phyloP scores from a whole-genome alignment of 2,888 invertebrate species.

The Napeogenes inachia region DNA sequence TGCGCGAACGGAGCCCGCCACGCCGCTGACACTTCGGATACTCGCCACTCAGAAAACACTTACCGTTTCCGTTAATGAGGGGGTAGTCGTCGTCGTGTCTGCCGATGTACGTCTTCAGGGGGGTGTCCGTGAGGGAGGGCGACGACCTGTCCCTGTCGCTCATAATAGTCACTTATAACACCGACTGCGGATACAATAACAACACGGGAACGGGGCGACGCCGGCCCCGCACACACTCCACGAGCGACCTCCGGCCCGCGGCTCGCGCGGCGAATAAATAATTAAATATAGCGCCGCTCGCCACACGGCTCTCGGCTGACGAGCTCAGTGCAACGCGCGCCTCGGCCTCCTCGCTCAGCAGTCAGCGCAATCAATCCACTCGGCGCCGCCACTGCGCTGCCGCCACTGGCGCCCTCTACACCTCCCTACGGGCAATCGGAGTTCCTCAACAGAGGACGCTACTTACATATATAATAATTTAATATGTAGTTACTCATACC shows the following conservation, averaged over 20 bases:
- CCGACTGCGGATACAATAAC: slow-evolving; percentile 52
- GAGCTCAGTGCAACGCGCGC: slow-evolving; percentile 32
- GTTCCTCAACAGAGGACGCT: slow-evolving; percentile 30
- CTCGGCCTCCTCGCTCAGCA: slow-evolving; percentile 34
- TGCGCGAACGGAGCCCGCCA: slow-evolving; percentile 32
- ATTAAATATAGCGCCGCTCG: slow-evolving; percentile 37
- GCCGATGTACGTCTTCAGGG: slow-evolving; percentile 90
- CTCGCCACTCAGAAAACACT: slow-evolving; percentile 47
- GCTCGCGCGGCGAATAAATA: slow-evolving; percentile 74
- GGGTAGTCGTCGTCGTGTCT: slow-evolving; percentile 89
- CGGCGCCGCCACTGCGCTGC: slow-evolving; percentile 25
- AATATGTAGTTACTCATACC: too few species aligned
- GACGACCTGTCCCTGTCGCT: slow-evolving; percentile 93
- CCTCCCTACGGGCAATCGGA: neutral
- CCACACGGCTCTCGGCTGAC: slow-evolving; percentile 34
- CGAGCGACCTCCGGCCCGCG: slow-evolving; percentile 76
- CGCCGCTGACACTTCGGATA: slow-evolving; percentile 35
- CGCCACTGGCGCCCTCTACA: slow-evolving; percentile 29
- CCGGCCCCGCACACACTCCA: slow-evolving; percentile 68
- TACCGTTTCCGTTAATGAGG: slow-evolving; percentile 86
- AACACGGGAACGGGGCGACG: slow-evolving; percentile 61
- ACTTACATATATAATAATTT: neutral
- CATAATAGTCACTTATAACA: slow-evolving; percentile 83
- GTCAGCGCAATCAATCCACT: slow-evolving; percentile 29
- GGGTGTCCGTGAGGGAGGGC: slow-evolving; percentile 92